A percentile compares a stretch with the other conserved stretches of the same genome.
Evolutionary conservation across 35 echinoderm and acorn worm genomes (phyloP).

Genomic region (Ophioderma brevispina): DNA sequence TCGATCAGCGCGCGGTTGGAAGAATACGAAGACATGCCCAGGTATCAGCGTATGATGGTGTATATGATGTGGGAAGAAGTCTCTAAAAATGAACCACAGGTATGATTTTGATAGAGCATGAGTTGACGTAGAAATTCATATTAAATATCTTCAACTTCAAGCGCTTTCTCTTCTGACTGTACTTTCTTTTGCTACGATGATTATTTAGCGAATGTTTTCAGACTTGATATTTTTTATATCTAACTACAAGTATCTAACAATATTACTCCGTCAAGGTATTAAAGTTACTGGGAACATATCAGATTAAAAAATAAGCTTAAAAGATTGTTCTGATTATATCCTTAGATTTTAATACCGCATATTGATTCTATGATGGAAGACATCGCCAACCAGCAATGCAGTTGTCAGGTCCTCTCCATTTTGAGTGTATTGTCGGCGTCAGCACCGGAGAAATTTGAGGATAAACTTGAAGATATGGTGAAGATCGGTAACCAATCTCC

Average conservation of each 20-base stretch:
- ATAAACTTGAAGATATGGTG: conserved; percentile 54
- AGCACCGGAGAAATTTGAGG: conserved; percentile 55
- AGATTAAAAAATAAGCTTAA: no score
- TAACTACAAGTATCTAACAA: no score
- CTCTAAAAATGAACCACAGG: conserved; percentile 68
- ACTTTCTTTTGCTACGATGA: no score
- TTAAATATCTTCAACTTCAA: no score
- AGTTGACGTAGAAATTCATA: no score
- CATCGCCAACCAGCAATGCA: conserved; percentile 5
- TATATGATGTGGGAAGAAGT: conserved; percentile 89
- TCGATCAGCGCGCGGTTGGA: conserved; percentile 39
- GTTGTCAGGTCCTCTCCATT: conserved; percentile 41
- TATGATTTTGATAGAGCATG: no score
- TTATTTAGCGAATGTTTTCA: no score
- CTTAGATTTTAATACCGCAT: conserved; percentile 56
- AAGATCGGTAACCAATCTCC: conserved; percentile 46
- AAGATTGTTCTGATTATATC: no score
- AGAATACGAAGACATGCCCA: conserved; percentile 70
- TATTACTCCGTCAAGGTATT: no score
- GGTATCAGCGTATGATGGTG: conserved; percentile 47
- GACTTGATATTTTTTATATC: no score
- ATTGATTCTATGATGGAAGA: conserved; percentile 66
- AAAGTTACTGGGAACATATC: no score
- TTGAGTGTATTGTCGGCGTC: conserved; percentile 52
- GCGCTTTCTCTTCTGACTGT: no score